Base-by-base conservation (phyloP, 2,797 vertebrate species). In the Benthosema pterotum region DNA sequence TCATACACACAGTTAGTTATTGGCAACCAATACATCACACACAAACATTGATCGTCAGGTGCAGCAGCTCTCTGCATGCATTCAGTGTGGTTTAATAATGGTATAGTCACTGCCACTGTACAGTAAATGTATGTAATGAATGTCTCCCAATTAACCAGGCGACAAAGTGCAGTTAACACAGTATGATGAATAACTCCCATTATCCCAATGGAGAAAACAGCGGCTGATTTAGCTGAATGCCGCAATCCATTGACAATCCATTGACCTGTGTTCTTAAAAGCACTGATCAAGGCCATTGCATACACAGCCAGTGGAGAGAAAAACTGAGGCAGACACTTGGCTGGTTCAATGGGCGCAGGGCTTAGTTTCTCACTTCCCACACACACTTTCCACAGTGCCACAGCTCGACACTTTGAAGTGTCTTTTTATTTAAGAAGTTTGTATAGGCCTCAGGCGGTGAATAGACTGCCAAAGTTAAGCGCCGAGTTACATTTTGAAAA, bases 251-350 rank as follows among this genome's bases (percentile, higher is more conserved):
- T 9, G 18, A 11, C 11, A 8, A 32, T 9, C 32, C 32, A 4
- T 50, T 9, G 18, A 11, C 11, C 48, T 18, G 9, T 50, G 18
- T 19, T 17, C 25, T 11, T 52, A 19, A 16, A 38, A 14, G 18
- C 50, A n/a, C 50, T 52, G 50, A 52, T 52, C 18, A 52, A 52
- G 50, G 50, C 50, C 32, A 38, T n/a, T 13, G 11, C 22, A 5
- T 16, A 3, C 5, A 12, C 50, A 52, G 22, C 14, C 49, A 51
- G 19, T 19, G 9, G 45, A 52, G 13, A 25, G 50, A 52, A 14
- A 38, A 5, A 13, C 2, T 4, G 50, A 12, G 50, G 50, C 18
- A 52, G 12, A 52, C 12, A 5, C 50, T 19, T 18, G 19, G 17
- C 48, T 18, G 5, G 22, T 22, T 52, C 50, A 52, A 52, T 52